A percentile compares a stretch with the other conserved stretches of the same genome.
Evolutionary conservation across 2,888 invertebrate species (phyloP).

Genomic region (Leptarthrus brevirostris): DNA sequence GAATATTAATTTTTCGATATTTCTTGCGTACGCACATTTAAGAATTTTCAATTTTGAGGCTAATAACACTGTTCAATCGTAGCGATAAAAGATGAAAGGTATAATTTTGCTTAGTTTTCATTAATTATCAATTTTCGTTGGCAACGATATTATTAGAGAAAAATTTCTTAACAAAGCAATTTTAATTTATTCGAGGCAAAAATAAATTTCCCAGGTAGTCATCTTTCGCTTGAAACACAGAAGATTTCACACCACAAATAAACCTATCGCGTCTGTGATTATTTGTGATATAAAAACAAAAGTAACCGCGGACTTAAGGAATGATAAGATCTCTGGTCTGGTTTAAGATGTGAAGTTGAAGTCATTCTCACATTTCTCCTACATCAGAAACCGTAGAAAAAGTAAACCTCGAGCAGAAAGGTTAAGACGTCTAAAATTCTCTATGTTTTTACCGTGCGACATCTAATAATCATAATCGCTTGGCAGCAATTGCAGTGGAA

Average conservation of each 20-base stretch:
- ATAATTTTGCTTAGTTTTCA: conserved; percentile 15
- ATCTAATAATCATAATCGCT: conserved; percentile 37
- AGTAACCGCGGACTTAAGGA: background rate
- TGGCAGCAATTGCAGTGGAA: conserved; percentile 4
- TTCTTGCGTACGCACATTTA: background rate
- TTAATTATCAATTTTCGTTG: conserved; percentile 29
- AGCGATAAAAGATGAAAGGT: conserved; percentile 1
- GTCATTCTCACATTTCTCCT: conserved; percentile 28
- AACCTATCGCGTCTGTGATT: background rate
- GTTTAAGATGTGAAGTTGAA: background rate
- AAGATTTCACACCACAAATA: background rate
- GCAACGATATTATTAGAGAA: background rate
- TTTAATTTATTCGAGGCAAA: background rate
- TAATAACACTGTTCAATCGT: conserved; percentile 9
- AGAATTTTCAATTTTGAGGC: background rate
- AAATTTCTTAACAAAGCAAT: background rate
- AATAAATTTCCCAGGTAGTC: background rate
- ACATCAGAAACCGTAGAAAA: conserved; percentile 13
- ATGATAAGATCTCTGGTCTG: background rate
- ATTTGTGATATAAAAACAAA: background rate
- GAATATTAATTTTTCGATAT: background rate
- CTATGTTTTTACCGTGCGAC: conserved; percentile 29
- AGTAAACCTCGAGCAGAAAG: conserved; percentile 32
- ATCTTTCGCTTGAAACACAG: background rate
- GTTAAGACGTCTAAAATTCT: conserved; percentile 17